Percentiles rank a stretch among this genome's conserved stretches.
phyloP scores from a whole-genome alignment of 2,888 invertebrate species.

The Protophormia terraenovae region DNA sequence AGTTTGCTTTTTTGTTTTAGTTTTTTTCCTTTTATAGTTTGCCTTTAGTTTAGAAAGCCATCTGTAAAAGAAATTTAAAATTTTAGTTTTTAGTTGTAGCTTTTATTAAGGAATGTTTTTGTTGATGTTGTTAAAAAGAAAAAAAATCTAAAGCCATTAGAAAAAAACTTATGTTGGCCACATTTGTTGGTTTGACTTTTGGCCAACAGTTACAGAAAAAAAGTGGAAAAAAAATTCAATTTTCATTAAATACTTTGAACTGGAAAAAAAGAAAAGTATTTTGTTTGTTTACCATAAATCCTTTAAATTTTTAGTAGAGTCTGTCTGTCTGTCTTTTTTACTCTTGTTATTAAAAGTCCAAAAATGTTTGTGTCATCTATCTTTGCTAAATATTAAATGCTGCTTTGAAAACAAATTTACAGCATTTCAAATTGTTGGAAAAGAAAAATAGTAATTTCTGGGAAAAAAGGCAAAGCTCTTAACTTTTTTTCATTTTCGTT shows the following conservation, averaged over 20 bases:
- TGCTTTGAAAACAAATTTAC: background rate
- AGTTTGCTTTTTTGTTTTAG: background rate
- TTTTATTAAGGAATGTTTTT: background rate
- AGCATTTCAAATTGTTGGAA: background rate
- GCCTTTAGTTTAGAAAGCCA: constrained; percentile 6
- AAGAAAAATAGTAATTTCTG: background rate
- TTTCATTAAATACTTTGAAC: constrained; percentile 35
- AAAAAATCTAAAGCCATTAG: background rate
- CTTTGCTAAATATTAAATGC: background rate
- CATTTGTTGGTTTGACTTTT: constrained; percentile 80
- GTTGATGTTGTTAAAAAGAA: background rate
- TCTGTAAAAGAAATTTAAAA: constrained; percentile 42
- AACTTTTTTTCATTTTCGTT: too few relatives aligned
- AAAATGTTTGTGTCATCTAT: background rate
- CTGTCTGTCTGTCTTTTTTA: constrained; percentile 2
- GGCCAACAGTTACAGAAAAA: constrained; percentile 72
- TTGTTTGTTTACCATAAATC: constrained; percentile 63
- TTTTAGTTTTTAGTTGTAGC: background rate
- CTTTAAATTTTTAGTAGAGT: constrained; percentile 17
- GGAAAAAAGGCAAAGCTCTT: too few relatives aligned
- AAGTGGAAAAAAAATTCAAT: constrained; percentile 38
- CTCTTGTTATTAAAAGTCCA: background rate
- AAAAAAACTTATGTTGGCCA: constrained; percentile 69
- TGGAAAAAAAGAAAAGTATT: background rate
- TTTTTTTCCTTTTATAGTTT: background rate